Conservation (phyloP, 2,888 invertebrate species). For the Elmis aenea region DNA sequence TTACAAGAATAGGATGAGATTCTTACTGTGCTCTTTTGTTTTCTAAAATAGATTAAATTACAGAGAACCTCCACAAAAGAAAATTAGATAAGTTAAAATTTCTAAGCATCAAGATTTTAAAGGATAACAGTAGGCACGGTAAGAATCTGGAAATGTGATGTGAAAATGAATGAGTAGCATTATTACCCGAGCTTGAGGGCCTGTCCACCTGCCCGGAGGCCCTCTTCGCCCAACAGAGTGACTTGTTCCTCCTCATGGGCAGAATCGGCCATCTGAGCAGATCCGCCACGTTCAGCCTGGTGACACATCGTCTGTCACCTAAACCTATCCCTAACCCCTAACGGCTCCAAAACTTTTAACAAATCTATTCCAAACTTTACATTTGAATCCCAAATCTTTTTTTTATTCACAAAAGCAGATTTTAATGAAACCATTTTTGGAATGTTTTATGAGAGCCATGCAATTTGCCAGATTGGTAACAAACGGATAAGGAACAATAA, state of each 20-base stretch:
- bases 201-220: constrained; percentile 90
- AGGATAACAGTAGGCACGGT: no score
- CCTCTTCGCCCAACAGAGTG: constrained; percentile 94
- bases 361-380: constrained; percentile 9
- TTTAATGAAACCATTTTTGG: no score
- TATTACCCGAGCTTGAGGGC: constrained; percentile 95
- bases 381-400: constrained; percentile 4
- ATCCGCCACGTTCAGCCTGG: constrained; percentile 60
- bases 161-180: constrained; percentile 42
- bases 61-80: no score
- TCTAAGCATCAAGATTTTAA: no score
- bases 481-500: no score
- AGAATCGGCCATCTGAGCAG: constrained; percentile 93
- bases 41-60: no score
- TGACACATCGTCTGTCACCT: constrained; percentile 43
- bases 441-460: constrained; percentile 17
- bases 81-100: no score
- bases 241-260: constrained; percentile 94
- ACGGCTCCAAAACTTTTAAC: constrained; percentile 12
- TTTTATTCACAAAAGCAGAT: no score
- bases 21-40: no score
- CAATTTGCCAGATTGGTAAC: constrained; percentile 20
- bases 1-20: no score
- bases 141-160: no score
- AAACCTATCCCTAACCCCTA: constrained; percentile 20